Evolutionary conservation across 1,140 invertebrate genomes (phyloP), one percentile per base, ranked within the genome.

Genomic region (Aplysia californica): DNA sequence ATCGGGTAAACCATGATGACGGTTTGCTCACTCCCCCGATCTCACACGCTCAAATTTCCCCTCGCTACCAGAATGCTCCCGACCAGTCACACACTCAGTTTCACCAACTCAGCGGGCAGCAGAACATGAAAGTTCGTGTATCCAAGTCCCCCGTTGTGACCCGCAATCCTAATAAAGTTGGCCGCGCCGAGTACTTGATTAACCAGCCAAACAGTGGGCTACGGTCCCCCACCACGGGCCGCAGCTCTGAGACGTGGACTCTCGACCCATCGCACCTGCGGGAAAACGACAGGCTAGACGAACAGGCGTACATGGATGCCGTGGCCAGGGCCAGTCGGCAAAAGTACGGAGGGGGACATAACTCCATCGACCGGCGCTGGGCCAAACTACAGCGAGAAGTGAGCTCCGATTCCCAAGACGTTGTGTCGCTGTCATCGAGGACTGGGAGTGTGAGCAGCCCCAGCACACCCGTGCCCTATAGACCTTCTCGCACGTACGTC

Each of bases 31-130:
- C n/a, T n/a, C n/a, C n/a, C n/a, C n/a, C n/a, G n/a, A n/a, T n/a
- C n/a, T n/a, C n/a, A n/a, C n/a, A n/a, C n/a, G n/a, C n/a, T n/a
- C n/a, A n/a, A n/a, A n/a, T n/a, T n/a, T n/a, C n/a, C n/a, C n/a
- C n/a, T n/a, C n/a, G n/a, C n/a, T n/a, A n/a, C n/a, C n/a, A n/a
- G n/a, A n/a, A n/a, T n/a, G n/a, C n/a, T n/a, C n/a, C n/a, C n/a
- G n/a, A n/a, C n/a, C n/a, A n/a, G n/a, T n/a, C n/a, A n/a, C 72
- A 75, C 41, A 75, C 72, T 2, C 59, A 72, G 39, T 66, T 77
- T 29, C 73, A 71, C 69, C 39, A 75, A 15, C 39, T 75, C 10
- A 59, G 20, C 31, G 64, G 59, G 15, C 61, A 58, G 26, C 61
- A 58, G 26, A 65, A 75, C 41, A 65, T 75, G 59, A 75, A 75